Percentiles rank a stretch among this genome's conserved stretches.
Evolutionary conservation across 2,113 vertebrate genomes (phyloP).

Genomic region (Acinonyx jubatus): DNA sequence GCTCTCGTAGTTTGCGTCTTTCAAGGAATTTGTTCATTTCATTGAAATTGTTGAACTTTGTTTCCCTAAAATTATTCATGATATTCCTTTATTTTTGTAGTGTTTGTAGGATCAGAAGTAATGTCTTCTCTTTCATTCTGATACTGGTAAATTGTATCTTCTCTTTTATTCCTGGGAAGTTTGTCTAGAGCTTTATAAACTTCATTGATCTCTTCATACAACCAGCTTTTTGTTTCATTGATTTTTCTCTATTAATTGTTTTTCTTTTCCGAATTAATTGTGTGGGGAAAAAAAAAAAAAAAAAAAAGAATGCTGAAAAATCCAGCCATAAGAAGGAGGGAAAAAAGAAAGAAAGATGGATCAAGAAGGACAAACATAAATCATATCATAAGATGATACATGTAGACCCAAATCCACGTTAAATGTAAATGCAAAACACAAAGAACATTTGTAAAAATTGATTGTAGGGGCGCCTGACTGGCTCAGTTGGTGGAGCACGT

Average conservation of each 20-base stretch:
- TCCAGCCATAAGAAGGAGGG: not conserved
- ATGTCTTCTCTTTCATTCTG: not conserved
- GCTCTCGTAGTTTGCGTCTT: not conserved
- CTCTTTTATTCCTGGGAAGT: slow-evolving; percentile 1
- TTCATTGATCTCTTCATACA: not conserved
- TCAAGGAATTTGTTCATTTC: not conserved
- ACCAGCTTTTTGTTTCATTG: slow-evolving; percentile 9
- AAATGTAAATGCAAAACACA: not conserved
- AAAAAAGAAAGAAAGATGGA: not conserved
- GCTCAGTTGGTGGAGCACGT: too few species aligned
- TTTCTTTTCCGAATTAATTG: slow-evolving; percentile 30
- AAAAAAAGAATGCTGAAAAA: not conserved
- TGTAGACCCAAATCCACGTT: not conserved
- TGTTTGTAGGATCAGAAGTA: not conserved
- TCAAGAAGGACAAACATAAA: not conserved
- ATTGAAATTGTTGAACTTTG: not conserved
- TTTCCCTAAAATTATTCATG: not conserved
- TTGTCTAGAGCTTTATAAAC: not conserved
- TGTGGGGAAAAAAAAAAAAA: not conserved
- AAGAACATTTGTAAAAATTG: not conserved
- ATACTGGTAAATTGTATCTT: not conserved
- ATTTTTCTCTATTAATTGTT: not conserved
- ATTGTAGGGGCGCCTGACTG: too few species aligned
- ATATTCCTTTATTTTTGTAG: not conserved
- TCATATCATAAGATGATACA: not conserved